phyloP scores from a whole-genome alignment of 2,113 vertebrate species.

The Amblyornis subalaris region DNA sequence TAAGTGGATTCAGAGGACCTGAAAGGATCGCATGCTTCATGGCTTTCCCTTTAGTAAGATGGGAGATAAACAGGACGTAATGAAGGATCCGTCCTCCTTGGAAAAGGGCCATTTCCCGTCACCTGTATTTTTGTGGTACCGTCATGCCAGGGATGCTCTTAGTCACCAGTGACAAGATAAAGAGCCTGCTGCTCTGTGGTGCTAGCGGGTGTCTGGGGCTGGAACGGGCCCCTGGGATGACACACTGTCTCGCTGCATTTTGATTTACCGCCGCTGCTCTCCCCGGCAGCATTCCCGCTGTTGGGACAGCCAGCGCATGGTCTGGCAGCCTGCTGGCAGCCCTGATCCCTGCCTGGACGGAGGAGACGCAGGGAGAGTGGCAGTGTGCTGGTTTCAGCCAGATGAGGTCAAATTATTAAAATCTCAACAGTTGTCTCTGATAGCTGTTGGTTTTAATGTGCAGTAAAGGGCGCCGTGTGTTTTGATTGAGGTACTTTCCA shows the following conservation, averaged over 20 bases:
- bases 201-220: conserved; percentile 18
- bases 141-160: conserved; percentile 5
- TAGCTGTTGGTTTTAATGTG: not conserved
- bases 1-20: conserved; percentile 49
- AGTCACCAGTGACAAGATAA: not conserved
- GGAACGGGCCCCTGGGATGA: not conserved
- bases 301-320: not conserved
- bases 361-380: not conserved
- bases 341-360: not conserved
- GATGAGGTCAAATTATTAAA: not conserved
- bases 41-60: not conserved
- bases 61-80: conserved; percentile 11
- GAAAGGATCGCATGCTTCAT: conserved; percentile 39
- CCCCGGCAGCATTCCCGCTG: not conserved
- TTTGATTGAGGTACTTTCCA: not conserved
- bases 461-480: accelerated
- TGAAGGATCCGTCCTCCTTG: conserved; percentile 5
- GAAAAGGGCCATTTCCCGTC: conserved; percentile 30
- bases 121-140: conserved; percentile 1
- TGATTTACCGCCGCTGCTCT: not conserved
- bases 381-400: not conserved
- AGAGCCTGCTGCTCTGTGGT: not conserved
- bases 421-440: not conserved
- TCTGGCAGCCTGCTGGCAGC: not conserved
- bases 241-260: not conserved